Conservation (phyloP, 2,888 invertebrate species). For the Oscheius sp. region DNA sequence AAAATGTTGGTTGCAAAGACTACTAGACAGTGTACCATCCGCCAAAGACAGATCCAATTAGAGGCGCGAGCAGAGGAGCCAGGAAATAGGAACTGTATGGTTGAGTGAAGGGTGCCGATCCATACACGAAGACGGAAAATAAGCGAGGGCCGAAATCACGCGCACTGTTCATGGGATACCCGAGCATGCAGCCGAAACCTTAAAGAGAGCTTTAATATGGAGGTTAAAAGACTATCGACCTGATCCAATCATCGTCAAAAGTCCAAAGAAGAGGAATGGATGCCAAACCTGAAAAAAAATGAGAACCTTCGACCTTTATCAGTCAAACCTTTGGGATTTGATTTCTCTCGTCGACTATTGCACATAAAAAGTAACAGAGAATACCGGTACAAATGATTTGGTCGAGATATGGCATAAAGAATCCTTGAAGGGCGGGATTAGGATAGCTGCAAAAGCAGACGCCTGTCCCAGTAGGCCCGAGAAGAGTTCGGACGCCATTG, state of each 20-base stretch:
- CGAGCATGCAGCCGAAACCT: constrained; percentile 64
- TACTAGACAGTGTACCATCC: constrained; percentile 42
- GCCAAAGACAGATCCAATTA: constrained; percentile 56
- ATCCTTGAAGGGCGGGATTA: constrained; percentile 43
- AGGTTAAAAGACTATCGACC: constrained; percentile 56
- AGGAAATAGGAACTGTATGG: constrained; percentile 54
- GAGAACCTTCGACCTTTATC: neutral
- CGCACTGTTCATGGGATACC: constrained; percentile 61
- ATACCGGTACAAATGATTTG: constrained; percentile 68
- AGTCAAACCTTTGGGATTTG: constrained; percentile 58
- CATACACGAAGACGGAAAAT: constrained; percentile 65
- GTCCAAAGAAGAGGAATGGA: constrained; percentile 62
- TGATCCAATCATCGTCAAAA: constrained; percentile 65
- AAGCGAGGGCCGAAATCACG: constrained; percentile 70
- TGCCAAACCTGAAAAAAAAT: constrained; percentile 39
- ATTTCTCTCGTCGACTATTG: constrained; percentile 65
- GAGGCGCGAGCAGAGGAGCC: constrained; percentile 56
- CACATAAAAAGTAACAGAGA: constrained; percentile 62
- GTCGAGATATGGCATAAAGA: constrained; percentile 62
- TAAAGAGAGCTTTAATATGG: constrained; percentile 64
- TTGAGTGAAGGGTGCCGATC: constrained; percentile 62
- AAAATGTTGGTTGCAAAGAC: no score
- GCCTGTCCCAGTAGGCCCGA: constrained; percentile 57
- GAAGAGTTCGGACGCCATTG: constrained; percentile 51
- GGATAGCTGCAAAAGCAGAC: constrained; percentile 66